Conservation (phyloP, 2,888 invertebrate species). For the Eilema caniola region DNA sequence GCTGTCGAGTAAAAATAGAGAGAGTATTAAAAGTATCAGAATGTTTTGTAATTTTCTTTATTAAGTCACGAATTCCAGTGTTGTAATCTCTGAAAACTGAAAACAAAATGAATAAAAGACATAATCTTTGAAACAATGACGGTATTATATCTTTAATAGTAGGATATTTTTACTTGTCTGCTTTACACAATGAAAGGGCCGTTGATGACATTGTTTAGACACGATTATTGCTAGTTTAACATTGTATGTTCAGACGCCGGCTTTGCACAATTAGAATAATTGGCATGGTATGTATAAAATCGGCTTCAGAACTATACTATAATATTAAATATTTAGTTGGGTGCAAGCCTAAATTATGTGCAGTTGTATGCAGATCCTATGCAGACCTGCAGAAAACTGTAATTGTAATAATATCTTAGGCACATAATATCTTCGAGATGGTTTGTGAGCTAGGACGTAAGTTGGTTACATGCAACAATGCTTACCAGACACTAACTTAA, state of each 20-base stretch:
- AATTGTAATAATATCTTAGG: too few species aligned
- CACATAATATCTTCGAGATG: too few species aligned
- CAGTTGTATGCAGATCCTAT: too few species aligned
- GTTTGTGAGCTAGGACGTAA: too few species aligned
- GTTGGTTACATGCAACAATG: too few species aligned
- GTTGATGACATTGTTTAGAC: slow-evolving; percentile 7
- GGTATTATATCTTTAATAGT: slow-evolving; percentile 47
- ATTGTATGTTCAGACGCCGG: not conserved
- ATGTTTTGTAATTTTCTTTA: not conserved
- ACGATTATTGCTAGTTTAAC: not conserved
- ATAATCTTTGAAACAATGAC: slow-evolving; percentile 68
- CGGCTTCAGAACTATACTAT: too few species aligned
- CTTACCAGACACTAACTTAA: too few species aligned
- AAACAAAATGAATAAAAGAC: slow-evolving; percentile 53
- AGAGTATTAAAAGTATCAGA: not conserved
- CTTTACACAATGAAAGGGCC: slow-evolving; percentile 22
- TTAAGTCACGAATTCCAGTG: not conserved
- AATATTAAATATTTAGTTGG: too few species aligned
- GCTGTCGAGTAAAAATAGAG: too few species aligned
- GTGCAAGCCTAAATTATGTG: too few species aligned
- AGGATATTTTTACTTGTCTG: slow-evolving; percentile 55
- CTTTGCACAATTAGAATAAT: not conserved
- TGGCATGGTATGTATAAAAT: not conserved
- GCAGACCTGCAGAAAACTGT: too few species aligned
- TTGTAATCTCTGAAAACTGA: not conserved